Evolutionary conservation across 2,113 vertebrate species (phyloP).

Genomic region (Arenaria interpres): DNA sequence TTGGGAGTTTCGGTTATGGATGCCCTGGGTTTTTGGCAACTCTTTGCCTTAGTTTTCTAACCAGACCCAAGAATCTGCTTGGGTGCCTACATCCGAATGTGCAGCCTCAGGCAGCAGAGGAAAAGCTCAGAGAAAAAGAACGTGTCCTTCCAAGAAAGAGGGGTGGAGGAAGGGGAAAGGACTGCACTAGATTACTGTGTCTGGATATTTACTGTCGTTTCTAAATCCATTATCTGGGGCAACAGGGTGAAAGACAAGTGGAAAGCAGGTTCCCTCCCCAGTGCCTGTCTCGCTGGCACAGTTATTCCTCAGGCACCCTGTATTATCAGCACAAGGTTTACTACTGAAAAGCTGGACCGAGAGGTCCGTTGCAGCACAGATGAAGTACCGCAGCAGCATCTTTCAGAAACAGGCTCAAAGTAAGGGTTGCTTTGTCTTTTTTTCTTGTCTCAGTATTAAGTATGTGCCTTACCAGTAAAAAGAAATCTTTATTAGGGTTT

Average conservation of each 20-base stretch:
- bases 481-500: not conserved
- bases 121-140: not conserved
- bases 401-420: not conserved
- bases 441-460: not conserved
- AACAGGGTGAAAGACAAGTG: conserved; percentile 58
- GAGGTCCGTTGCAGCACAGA: not conserved
- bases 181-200: conserved; percentile 43
- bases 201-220: conserved; percentile 45
- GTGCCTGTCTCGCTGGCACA: conserved; percentile 56
- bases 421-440: not conserved
- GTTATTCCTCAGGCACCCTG: conserved; percentile 7
- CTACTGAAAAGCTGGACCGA: not conserved
- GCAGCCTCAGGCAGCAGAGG: not conserved
- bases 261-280: conserved; percentile 70
- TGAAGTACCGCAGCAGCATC: not conserved
- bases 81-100: not conserved
- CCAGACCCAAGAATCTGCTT: not conserved
- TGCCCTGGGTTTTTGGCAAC: not conserved
- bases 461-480: not conserved
- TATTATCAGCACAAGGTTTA: not conserved
- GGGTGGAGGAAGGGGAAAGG: not conserved
- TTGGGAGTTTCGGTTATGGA: not conserved
- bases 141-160: conserved; percentile 31
- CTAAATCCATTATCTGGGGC: conserved; percentile 71
- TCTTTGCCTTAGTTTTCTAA: not conserved